Base-by-base conservation (phyloP, 2,888 invertebrate genomes). In the Lasioglossum marginatum region DNA sequence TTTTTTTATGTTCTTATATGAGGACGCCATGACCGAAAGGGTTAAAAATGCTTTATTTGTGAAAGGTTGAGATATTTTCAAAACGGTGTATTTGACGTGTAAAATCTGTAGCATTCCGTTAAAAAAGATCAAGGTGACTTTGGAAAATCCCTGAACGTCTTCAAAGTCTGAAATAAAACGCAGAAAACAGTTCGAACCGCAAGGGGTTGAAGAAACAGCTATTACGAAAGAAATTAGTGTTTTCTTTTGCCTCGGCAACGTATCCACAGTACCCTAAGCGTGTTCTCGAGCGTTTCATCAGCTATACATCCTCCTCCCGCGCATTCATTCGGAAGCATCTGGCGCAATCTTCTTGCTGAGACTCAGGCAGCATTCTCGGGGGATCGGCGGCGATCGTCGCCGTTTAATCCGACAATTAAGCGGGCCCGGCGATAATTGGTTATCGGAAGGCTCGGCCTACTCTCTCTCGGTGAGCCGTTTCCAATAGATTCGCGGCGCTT, bases 401-500 rank as follows among this genome's bases (percentile, higher is more conserved):
- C 73, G 78, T 77, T 81, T 85, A 87, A 85, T 82, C 85, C 66
- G 31, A 76, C 81, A 85, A 84, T 86, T 85, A 82, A 85, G 57
- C 83, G 82, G 66, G 3, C 60, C 27, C 70, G 16, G 40, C 63
- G 66, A 78, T 83, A 87, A 83, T 81, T 78, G 86, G 72, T 86
- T 82, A 87, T 86, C 79, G 78, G 70, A 37, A 40, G 37, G 14
- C 73, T 70, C 76, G 68, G 70, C 78, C 63, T 57, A 57, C n/a
- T 57, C 57, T 57, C 57, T n/a, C 57, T 57, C n/a, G 12, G n/a
- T 12, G 34, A 74, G 45, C 70, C 77, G 78, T 85, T 81, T 40
- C 63, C 81, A 81, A 84, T 77, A 89, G 87, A 79, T 82, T 79
- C 85, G 87, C 73, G 66, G 72, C 63, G 60, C 80, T 87, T 89